Evolutionary conservation across 2,888 invertebrate genomes (phyloP).

Genomic region (Mantis religiosa): DNA sequence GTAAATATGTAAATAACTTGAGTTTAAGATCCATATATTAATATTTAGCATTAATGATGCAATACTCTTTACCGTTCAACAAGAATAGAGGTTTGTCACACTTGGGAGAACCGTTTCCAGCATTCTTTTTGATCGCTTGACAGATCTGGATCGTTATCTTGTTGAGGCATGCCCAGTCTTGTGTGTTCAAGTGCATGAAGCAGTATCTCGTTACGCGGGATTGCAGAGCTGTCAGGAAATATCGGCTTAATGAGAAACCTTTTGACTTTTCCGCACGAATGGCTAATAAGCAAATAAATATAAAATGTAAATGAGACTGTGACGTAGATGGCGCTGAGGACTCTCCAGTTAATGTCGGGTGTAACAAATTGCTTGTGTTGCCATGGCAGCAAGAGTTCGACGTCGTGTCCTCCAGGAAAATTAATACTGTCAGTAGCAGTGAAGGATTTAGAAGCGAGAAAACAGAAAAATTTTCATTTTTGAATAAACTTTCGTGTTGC

Average conservation of each 20-base stretch:
- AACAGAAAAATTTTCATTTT: neutral
- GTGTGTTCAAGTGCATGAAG: neutral
- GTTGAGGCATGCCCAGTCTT: neutral
- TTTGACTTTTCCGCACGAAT: neutral
- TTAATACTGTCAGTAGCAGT: neutral
- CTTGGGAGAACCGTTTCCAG: too few species aligned
- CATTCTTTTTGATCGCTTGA: too few species aligned
- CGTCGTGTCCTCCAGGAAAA: neutral
- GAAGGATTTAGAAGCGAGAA: neutral
- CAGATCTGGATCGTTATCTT: neutral
- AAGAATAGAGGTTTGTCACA: too few species aligned
- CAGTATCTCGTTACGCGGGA: neutral
- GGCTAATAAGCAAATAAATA: neutral
- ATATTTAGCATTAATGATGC: too few species aligned
- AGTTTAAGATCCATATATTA: too few species aligned
- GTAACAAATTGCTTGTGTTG: neutral
- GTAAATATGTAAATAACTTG: too few species aligned
- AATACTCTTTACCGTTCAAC: too few species aligned
- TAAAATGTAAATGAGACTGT: neutral
- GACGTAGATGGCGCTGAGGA: neutral
- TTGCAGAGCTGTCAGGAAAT: neutral
- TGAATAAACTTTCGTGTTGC: neutral
- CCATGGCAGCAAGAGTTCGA: neutral
- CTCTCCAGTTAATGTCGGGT: neutral
- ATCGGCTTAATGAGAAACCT: neutral